Evolutionary conservation across 2,888 invertebrate species (phyloP).

Genomic region (Melolontha melolontha): DNA sequence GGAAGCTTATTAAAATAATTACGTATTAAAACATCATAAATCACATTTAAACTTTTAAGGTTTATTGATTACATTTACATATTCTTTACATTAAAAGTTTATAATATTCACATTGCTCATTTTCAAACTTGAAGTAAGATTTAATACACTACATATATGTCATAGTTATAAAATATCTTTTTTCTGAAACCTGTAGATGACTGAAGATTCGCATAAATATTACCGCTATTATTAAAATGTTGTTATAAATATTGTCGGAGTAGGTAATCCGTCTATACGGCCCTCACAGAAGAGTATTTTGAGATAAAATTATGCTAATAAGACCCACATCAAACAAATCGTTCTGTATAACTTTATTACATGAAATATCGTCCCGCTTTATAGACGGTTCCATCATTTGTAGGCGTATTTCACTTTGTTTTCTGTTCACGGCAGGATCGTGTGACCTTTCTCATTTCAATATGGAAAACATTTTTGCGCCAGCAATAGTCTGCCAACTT

Average conservation of each 20-base stretch:
- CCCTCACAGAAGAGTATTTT: constrained; percentile 12
- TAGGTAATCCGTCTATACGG: constrained; percentile 12
- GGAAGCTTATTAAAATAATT: too few species aligned
- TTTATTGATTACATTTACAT: too few species aligned
- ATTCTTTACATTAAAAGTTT: too few species aligned
- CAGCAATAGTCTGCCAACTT: constrained; percentile 35
- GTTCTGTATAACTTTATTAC: constrained; percentile 32
- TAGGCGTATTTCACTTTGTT: constrained; percentile 25
- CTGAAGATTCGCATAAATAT: constrained; percentile 9
- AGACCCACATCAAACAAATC: constrained; percentile 36
- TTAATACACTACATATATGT: neutral
- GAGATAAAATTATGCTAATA: constrained; percentile 37
- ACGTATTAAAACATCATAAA: too few species aligned
- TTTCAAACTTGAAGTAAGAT: too few species aligned
- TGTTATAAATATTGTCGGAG: constrained; percentile 21
- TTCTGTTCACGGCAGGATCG: constrained; percentile 29
- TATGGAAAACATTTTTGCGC: constrained; percentile 33
- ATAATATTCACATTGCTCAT: too few species aligned
- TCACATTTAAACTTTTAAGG: too few species aligned
- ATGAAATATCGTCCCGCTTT: constrained; percentile 27
- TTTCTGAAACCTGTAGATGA: constrained; percentile 10
- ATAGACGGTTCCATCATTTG: constrained; percentile 29
- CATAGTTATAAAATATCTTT: neutral
- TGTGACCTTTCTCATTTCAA: constrained; percentile 31
- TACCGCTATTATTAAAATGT: constrained; percentile 11